These are phyloP conservation scores for Datnioides undecimradiatus DNA, from an alignment of 2,113 vertebrate genomes.

Conservation along the genomic window DNA sequence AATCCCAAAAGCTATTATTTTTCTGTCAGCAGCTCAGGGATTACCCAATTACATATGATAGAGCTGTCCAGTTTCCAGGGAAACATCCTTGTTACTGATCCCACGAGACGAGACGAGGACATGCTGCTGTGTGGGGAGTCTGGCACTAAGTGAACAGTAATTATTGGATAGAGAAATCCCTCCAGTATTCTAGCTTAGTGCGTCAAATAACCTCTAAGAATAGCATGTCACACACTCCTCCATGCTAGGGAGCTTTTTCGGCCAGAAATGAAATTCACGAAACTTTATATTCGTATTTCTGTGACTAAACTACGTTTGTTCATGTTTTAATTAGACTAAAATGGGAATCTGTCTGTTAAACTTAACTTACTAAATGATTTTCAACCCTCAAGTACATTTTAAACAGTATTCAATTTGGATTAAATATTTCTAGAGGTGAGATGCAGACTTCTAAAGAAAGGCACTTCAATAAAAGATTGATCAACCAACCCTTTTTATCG, in stretches of 20 bases:
- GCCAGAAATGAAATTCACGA: conserved; percentile 15
- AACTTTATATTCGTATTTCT: conserved; percentile 6
- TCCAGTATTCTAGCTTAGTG: conserved; percentile 58
- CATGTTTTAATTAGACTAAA: background rate
- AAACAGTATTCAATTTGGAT: background rate
- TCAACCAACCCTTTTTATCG: conserved; percentile 26
- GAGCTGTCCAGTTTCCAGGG: conserved; percentile 81
- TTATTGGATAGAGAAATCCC: conserved; percentile 73
- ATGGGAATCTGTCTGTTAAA: background rate
- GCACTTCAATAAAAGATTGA: background rate
- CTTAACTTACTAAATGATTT: background rate
- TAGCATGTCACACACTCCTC: conserved; percentile 45
- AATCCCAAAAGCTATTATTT: conserved; percentile 69
- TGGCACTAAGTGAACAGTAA: conserved; percentile 66
- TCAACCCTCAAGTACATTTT: background rate
- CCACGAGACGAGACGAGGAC: conserved; percentile 60
- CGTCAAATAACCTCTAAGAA: conserved; percentile 73
- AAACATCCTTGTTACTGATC: conserved; percentile 77
- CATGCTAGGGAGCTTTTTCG: conserved; percentile 14
- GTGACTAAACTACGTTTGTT: conserved; percentile 6
- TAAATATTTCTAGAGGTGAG: background rate
- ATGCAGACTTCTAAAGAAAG: background rate
- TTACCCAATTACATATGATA: conserved; percentile 75
- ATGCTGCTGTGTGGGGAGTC: conserved; percentile 70
- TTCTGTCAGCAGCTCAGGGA: conserved; percentile 69